Base-by-base conservation (phyloP, 2,888 invertebrate genomes). In the Entomobrya proxima region DNA sequence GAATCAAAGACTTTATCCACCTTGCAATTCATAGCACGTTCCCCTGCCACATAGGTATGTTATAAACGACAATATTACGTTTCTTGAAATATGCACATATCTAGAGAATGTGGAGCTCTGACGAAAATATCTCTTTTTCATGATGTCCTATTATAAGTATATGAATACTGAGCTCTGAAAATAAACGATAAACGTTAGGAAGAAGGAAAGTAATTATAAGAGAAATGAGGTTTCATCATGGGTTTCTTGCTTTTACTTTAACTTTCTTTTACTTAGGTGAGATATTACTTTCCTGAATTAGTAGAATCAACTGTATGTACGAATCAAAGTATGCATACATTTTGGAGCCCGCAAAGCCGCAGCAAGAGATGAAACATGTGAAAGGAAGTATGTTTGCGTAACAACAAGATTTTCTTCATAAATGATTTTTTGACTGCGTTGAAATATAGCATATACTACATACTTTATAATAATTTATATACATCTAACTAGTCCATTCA, bases 21-120 rank as follows among this genome's bases (percentile, higher is more conserved):
- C 69, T 84, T 78, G 72, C 44, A 30, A 78, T 69, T 78, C 84
- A 55, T 24, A 24, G 69, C 84, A 84, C 84, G 84, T 67, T 58
- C 58, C 13, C 24, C 21, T 27, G 47, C 69, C 37, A 77, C 84
- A 84, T 79, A n/a, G n/a, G n/a, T n/a, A 72, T 85, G 85, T 15
- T 18, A 35, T 32, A 52, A 83, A 83, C 35, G 40, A 44, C 37
- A 40, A 21, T 32, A 50, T 32, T 55, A 61, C 32, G 6, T 15
- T 30, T 1, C 5, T 32, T 3, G 32, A n/a, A 40, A 40, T 40
- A 40, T 40, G 40, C 5, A 40, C 52, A 52, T 2, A 21, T 18
- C 18, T 5, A 40, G 40, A 4, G 50, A 50, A 21, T 32, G 18
- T 30, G 61, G 61, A n/a, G n/a, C 4, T n/a, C n/a, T 32, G 32